phyloP scores from a whole-genome alignment of 35 echinoderm and acorn worm genomes.

The Holothuria glaberrima region DNA sequence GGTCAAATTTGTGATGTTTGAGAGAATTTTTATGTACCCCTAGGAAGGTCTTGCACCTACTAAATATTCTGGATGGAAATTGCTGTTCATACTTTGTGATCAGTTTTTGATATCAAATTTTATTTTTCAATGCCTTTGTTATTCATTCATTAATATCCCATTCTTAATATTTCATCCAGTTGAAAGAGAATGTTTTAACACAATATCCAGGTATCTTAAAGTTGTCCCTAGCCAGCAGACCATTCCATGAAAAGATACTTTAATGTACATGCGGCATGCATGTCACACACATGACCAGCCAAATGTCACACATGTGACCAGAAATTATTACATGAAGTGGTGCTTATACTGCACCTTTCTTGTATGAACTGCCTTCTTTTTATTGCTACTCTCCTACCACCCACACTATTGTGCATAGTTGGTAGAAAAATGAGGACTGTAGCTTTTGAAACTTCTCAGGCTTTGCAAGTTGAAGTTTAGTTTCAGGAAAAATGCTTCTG shows the following conservation, averaged over 20 bases:
- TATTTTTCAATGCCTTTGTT: background rate
- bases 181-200: slow-evolving; percentile 15
- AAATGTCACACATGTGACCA: slow-evolving; percentile 49
- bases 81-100: slow-evolving; percentile 17
- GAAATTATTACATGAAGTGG: background rate
- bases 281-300: slow-evolving; percentile 41
- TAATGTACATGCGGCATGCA: background rate
- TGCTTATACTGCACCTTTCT: slow-evolving; percentile 23
- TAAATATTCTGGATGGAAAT: background rate
- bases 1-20: slow-evolving; percentile 17
- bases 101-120: background rate
- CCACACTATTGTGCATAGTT: slow-evolving; percentile 5
- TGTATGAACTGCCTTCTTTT: background rate
- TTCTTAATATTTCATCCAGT: background rate
- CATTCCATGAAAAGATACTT: slow-evolving; percentile 12
- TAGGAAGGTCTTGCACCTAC: background rate
- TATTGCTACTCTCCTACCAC: slow-evolving; percentile 5
- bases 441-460: slow-evolving; percentile 15
- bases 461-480: background rate
- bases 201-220: slow-evolving; percentile 14
- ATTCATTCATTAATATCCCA: background rate
- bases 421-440: slow-evolving; percentile 4
- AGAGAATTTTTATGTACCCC: background rate
- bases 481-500: slow-evolving; percentile 33
- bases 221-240: background rate